Percentiles rank a stretch among this genome's conserved stretches.
These are phyloP conservation scores for Ptilonorhynchus violaceus DNA, from an alignment of 2,113 vertebrate species.

Conservation along the genomic window DNA sequence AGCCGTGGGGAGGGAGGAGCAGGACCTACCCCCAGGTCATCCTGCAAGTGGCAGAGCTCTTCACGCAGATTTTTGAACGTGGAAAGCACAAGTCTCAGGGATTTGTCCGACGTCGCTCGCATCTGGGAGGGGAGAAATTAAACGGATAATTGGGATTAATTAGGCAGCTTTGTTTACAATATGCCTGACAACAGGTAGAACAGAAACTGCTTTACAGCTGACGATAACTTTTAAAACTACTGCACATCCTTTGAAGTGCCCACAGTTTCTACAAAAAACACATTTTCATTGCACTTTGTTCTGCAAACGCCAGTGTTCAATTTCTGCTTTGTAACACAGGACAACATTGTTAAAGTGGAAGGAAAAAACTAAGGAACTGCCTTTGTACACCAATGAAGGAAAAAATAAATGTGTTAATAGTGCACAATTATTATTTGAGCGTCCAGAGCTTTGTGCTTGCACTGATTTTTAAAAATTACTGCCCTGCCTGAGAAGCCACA, in stretches of 20 bases:
- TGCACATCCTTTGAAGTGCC: rapidly evolving
- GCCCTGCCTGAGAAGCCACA: background rate
- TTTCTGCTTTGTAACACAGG: background rate
- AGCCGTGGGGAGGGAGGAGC: rapidly evolving
- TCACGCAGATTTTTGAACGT: slow-evolving; percentile 91
- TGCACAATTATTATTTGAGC: background rate
- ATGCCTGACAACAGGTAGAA: background rate
- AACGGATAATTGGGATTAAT: background rate
- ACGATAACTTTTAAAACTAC: background rate
- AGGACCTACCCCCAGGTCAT: slow-evolving; percentile 84
- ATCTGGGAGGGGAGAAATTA: slow-evolving; percentile 70
- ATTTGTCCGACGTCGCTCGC: slow-evolving; percentile 88
- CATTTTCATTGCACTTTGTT: background rate
- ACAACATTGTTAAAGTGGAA: rapidly evolving
- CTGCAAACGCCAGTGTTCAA: background rate
- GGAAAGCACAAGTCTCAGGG: slow-evolving; percentile 86
- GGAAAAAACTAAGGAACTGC: background rate
- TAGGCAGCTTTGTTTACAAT: background rate
- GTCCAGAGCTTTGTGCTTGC: background rate
- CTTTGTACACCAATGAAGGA: background rate
- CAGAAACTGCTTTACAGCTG: background rate
- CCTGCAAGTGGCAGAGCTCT: slow-evolving; percentile 89
- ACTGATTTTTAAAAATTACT: background rate
- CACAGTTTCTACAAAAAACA: background rate
- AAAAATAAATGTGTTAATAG: background rate